These are phyloP conservation scores for Olivierus martensii DNA, from an alignment of 1,140 invertebrate genomes.

Conservation along the genomic window DNA sequence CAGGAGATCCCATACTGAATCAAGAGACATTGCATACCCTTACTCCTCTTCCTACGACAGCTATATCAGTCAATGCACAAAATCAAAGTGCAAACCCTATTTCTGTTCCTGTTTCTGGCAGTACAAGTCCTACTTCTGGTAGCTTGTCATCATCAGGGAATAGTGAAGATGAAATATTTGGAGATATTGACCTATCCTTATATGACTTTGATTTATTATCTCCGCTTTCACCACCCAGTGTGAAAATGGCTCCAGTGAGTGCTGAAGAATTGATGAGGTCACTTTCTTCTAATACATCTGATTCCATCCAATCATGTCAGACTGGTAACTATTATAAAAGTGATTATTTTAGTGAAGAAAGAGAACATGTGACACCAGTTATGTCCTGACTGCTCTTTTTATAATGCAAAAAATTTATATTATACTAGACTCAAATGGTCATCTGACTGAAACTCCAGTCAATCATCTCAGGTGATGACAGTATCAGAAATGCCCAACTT, in stretches of 20 bases:
- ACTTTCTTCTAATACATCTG: neutral
- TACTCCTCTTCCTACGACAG: constrained; percentile 9
- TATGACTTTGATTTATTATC: constrained; percentile 31
- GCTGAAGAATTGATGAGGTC: constrained; percentile 50
- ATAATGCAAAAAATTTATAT: no score
- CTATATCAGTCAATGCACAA: neutral
- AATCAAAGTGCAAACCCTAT: constrained; percentile 2
- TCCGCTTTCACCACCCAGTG: constrained; percentile 39
- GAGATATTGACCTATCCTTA: constrained; percentile 27
- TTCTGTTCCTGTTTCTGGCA: neutral
- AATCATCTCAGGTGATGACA: no score
- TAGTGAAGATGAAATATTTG: constrained; percentile 27
- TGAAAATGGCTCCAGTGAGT: constrained; percentile 46
- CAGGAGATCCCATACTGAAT: constrained; percentile 2
- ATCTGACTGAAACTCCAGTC: no score
- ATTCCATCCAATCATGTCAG: no score
- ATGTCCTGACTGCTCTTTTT: no score
- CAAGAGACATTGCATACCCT: constrained; percentile 8
- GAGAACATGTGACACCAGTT: no score
- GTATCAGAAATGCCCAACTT: no score
- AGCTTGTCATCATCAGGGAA: constrained; percentile 5
- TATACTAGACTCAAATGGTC: no score
- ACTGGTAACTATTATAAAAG: no score
- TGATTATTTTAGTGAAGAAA: no score
- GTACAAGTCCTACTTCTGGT: constrained; percentile 9